A percentile compares a stretch with the other conserved stretches of the same genome.
Evolutionary conservation across 2,797 vertebrate genomes (phyloP).

Genomic region (Danionella dracula): DNA sequence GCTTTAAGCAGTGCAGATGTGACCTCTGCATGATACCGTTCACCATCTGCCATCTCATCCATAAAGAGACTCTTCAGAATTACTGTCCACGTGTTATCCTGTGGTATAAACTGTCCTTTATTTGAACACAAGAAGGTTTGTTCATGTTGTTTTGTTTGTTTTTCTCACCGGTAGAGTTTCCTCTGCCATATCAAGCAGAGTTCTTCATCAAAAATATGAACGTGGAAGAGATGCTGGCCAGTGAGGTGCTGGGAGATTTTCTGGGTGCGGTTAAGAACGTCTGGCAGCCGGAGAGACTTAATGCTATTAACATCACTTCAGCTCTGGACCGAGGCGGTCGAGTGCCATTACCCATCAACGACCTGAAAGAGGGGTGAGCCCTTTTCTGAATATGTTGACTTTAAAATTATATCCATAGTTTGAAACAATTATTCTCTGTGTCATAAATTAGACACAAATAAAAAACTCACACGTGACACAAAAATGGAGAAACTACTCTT

Average conservation of each 20-base stretch:
- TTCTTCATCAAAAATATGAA: constrained; percentile 99
- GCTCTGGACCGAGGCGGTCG: constrained; percentile 92
- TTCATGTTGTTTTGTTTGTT: neutral
- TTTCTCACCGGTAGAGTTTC: constrained; percentile 75
- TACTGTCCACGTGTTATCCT: neutral
- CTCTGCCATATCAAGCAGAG: constrained; percentile 90
- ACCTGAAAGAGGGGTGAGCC: constrained; percentile 96
- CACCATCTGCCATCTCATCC: constrained; percentile 51
- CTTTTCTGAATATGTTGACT: too few species aligned
- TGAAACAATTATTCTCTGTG: too few species aligned
- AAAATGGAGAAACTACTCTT: too few species aligned
- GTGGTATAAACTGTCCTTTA: neutral
- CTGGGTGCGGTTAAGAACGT: constrained; percentile 96
- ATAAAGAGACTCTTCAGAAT: neutral
- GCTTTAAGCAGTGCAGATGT: constrained; percentile 21
- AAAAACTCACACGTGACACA: too few species aligned
- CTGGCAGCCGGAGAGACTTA: constrained; percentile 94
- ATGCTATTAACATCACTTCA: constrained; percentile 97
- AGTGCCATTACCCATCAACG: constrained; percentile 93
- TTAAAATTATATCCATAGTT: too few species aligned
- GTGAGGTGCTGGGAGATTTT: constrained; percentile 96
- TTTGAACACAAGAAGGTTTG: neutral
- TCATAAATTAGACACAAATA: too few species aligned
- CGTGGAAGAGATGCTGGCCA: constrained; percentile 97
- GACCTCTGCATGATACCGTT: constrained; percentile 56